These are phyloP conservation scores for mouse (Mus musculus) DNA, from an alignment of 2,113 vertebrate species.

Conservation along the genomic window GRCm39 chr1:118866001-118866500, in stretches of 20 bases:
- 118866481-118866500: neutral
- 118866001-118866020: neutral
- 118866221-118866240: conserved; percentile 31
- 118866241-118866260: conserved; percentile 66
- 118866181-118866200: conserved; percentile 58
- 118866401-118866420: neutral
- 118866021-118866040: neutral
- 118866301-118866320: conserved; percentile 55
- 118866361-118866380: neutral
- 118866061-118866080: neutral
- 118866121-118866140: neutral
- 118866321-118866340: conserved; percentile 63
- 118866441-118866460: neutral
- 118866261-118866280: conserved; percentile 72
- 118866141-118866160: conserved; percentile 20
- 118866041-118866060: neutral
- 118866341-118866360: neutral
- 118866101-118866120: neutral
- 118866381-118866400: neutral
- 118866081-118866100: too few species aligned
- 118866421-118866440: neutral
- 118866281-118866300: conserved; percentile 71
- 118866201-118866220: conserved; percentile 43
- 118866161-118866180: neutral
- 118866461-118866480: neutral